Percentiles rank a stretch among this genome's conserved stretches.
Evolutionary conservation across 64 coral and sea anemone genomes (phyloP).

Genomic region (Anthopleura sola): DNA sequence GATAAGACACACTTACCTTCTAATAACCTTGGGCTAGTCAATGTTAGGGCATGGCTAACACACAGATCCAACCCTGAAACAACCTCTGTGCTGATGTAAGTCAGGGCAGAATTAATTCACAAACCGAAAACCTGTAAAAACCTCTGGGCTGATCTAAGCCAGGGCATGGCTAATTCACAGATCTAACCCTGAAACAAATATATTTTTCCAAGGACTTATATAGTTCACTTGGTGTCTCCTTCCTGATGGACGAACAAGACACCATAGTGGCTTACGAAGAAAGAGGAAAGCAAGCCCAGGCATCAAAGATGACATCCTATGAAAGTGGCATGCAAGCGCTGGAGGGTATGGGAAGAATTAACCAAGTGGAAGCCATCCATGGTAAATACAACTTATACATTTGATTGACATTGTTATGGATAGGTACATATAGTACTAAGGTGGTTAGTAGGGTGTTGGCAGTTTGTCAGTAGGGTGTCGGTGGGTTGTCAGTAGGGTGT

Average conservation of each 20-base stretch:
- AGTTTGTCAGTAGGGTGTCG: too few species aligned
- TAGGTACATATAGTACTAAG: not conserved
- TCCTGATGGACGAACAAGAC: constrained; percentile 71
- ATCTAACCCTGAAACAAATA: too few species aligned
- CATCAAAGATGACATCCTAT: constrained; percentile 56
- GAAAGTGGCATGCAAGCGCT: constrained; percentile 91
- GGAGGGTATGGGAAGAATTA: constrained; percentile 81
- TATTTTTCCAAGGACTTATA: constrained; percentile 55
- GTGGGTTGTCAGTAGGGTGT: too few species aligned
- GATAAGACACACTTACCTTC: not conserved
- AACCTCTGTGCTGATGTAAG: too few species aligned
- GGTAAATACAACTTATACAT: constrained; percentile 33
- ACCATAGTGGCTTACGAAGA: constrained; percentile 86
- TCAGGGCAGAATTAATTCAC: too few species aligned
- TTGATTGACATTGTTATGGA: not conserved
- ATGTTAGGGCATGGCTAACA: too few species aligned
- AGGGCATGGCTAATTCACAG: too few species aligned
- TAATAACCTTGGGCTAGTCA: too few species aligned
- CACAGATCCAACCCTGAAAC: too few species aligned
- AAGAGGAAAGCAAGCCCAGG: constrained; percentile 44
- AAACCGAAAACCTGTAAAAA: too few species aligned
- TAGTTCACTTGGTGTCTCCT: constrained; percentile 58
- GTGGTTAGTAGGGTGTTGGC: too few species aligned
- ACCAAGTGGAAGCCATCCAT: constrained; percentile 85
- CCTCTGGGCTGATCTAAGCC: too few species aligned